Evolutionary conservation across 2,888 invertebrate species (phyloP).

Genomic region (Tipula vernalis): DNA sequence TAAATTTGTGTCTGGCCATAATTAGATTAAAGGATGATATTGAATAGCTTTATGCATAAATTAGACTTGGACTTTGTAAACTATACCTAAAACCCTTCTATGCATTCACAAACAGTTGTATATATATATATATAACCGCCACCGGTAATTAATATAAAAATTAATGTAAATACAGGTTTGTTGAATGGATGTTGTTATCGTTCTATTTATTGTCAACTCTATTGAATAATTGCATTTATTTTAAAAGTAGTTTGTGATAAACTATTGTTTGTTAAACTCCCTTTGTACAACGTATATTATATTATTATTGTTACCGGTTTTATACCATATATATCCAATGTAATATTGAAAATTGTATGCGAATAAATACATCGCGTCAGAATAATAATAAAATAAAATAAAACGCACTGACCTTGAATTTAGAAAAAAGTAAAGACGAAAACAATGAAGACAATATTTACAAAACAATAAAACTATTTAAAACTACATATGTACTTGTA

Average conservation of each 20-base stretch:
- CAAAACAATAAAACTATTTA: neutral
- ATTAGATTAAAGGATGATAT: too few species aligned
- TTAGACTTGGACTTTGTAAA: neutral
- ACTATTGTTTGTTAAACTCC: neutral
- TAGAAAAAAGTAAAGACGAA: neutral
- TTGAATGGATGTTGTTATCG: neutral
- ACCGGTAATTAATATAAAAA: neutral
- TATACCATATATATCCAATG: neutral
- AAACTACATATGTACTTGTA: neutral
- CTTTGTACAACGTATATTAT: neutral
- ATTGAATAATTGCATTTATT: neutral
- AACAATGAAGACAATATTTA: neutral
- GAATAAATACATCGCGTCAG: neutral
- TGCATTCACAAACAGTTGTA: too few species aligned
- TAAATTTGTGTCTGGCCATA: too few species aligned
- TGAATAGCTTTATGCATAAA: too few species aligned
- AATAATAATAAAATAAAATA: neutral
- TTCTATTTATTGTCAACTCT: neutral
- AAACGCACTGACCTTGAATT: neutral
- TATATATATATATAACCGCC: neutral
- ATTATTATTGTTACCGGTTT: neutral
- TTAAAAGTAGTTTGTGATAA: neutral
- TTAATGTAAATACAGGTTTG: neutral
- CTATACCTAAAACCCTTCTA: neutral
- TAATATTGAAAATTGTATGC: neutral